Base-by-base conservation (phyloP, 2,888 invertebrate genomes). In the Malthinus flaveolus region DNA sequence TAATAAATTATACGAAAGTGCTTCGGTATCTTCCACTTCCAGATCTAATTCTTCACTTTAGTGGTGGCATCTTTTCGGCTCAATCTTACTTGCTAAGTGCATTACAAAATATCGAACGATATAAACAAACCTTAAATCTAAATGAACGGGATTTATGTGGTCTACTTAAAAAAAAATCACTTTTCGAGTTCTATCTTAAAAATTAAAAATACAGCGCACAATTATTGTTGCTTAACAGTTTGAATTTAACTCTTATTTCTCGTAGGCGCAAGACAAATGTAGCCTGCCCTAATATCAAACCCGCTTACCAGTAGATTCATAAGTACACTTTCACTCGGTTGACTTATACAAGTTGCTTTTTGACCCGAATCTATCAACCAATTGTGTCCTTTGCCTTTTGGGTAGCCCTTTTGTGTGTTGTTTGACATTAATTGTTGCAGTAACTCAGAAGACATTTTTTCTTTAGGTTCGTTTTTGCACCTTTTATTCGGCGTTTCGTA, bases 271-370 rank as follows among this genome's bases (percentile, higher is more conserved):
- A 91, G 84, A 80, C 93, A 93, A 75, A 90, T 87, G 79, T 96
- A 96, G 68, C 95, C 96, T 69, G 94, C 91, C 82, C 91, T 91
- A 78, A 92, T 90, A 80, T 96, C 96, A 80, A 94, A 95, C 72
- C 96, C 96, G 84, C 92, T 94, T 82, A 96, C 91, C 83, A 96
- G 85, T 70, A 96, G 87, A 83, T 96, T 96, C 89, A 94, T 92
- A 74, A 96, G 87, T 75, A 96, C 95, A 79, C 91, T 90, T 68
- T 87, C 88, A 54, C 87, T 87, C 57, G 83, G 84, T 62, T 84
- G 83, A 56, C 75, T 78, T 62, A 74, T 74, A 61, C 78, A 77
- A 6, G 77, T 74, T 9, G 77, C 77, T 63, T 78, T 77, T 57
- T 76, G 74, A 2, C 73, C 72, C 11, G 73, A 70, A 69, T 76